These are phyloP conservation scores for Macrostomum cliftonense DNA, from an alignment of 2,888 invertebrate species.

Conservation along the genomic window DNA sequence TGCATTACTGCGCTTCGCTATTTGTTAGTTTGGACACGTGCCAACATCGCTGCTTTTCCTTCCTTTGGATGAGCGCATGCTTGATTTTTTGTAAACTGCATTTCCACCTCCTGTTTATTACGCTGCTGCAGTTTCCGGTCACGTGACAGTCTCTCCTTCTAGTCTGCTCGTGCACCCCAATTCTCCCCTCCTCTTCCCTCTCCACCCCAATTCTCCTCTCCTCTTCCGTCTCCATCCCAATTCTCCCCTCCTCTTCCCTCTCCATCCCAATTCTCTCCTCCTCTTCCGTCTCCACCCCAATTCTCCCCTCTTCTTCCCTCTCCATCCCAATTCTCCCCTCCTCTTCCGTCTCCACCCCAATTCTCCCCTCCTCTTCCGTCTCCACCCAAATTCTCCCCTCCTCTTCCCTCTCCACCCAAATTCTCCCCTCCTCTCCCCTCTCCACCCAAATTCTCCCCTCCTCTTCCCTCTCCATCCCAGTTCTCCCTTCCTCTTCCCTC, in stretches of 20 bases:
- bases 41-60: too few species aligned
- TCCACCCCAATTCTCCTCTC: slow-evolving; percentile 9
- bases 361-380: slow-evolving; percentile 2
- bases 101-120: too few species aligned
- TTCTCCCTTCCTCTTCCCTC: slow-evolving; percentile 6
- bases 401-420: slow-evolving; percentile 1
- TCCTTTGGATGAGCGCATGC: too few species aligned
- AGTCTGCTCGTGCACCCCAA: not conserved
- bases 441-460: slow-evolving; percentile 2
- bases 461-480: not conserved
- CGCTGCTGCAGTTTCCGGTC: too few species aligned
- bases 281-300: slow-evolving; percentile 2
- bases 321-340: slow-evolving; percentile 8
- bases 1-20: too few species aligned
- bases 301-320: slow-evolving; percentile 10
- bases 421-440: slow-evolving; percentile 7
- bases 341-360: slow-evolving; percentile 5
- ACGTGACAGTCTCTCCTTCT: too few species aligned
- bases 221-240: slow-evolving; percentile 5
- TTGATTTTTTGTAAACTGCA: too few species aligned
- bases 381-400: not conserved
- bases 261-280: not conserved
- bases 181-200: slow-evolving; percentile 8
- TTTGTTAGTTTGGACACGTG: too few species aligned
- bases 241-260: slow-evolving; percentile 5